Conservation (phyloP, 1,140 invertebrate species). For the Leptinotarsa defecta region DNA sequence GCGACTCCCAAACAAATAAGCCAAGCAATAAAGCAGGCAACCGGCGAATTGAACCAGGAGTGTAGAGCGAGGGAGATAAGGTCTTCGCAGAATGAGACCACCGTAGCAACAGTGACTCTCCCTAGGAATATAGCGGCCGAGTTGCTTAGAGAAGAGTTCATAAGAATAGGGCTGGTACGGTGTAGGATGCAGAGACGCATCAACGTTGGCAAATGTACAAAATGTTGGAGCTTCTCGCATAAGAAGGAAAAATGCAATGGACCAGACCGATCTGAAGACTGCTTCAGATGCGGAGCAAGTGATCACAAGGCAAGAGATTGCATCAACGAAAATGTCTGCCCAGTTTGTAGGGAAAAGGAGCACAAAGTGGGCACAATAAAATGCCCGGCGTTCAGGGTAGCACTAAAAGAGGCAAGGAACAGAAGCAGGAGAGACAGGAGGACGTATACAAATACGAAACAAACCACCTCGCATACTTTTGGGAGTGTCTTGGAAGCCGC, state of each 20-base stretch:
- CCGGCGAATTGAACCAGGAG: background rate
- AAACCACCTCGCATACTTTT: background rate
- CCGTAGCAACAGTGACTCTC: background rate
- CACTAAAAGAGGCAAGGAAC: background rate
- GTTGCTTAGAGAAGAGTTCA: background rate
- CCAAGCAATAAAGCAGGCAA: background rate
- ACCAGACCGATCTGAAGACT: background rate
- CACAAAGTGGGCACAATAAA: background rate
- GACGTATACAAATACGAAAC: background rate
- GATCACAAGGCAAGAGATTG: background rate
- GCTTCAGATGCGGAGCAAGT: too few species aligned
- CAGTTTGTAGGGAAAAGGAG: background rate
- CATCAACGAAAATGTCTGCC: background rate
- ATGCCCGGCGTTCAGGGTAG: background rate
- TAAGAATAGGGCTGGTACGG: background rate
- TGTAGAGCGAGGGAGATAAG: background rate
- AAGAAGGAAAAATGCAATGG: background rate
- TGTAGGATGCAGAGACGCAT: background rate
- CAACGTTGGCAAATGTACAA: background rate
- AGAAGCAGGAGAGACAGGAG: background rate
- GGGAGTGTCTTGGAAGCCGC: background rate
- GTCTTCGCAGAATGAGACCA: background rate
- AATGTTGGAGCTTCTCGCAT: background rate
- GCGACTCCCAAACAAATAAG: background rate
- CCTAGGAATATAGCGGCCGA: background rate